phyloP scores from a whole-genome alignment of 2,797 vertebrate species.

The Phyllotis vaccarum region DNA sequence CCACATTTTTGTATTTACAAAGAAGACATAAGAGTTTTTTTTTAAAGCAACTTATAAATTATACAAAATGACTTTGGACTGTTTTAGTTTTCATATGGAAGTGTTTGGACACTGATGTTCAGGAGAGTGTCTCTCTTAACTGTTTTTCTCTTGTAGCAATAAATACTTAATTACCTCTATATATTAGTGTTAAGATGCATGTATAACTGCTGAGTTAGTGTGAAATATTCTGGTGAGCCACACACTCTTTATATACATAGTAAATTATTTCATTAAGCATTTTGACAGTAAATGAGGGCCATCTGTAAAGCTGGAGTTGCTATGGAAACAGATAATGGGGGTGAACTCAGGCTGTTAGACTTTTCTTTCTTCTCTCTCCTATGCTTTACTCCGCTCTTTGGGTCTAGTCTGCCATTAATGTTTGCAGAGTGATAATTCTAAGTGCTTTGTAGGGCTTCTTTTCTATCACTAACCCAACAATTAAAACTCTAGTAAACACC shows the following conservation, averaged over 20 bases:
- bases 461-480: slow-evolving; percentile 81
- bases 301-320: slow-evolving; percentile 58
- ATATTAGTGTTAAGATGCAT: not conserved
- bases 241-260: not conserved
- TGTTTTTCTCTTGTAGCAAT: slow-evolving; percentile 72
- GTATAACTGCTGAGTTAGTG: not conserved
- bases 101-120: not conserved
- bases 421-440: slow-evolving; percentile 76
- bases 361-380: not conserved
- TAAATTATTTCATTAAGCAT: slow-evolving; percentile 45
- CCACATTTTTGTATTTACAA: not conserved
- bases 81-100: not conserved
- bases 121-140: slow-evolving; percentile 57
- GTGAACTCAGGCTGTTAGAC: not conserved
- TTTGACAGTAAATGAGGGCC: slow-evolving; percentile 61
- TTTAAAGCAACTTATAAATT: not conserved
- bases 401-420: slow-evolving; percentile 67
- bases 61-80: not conserved
- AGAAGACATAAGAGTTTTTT: not conserved
- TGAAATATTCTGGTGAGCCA: not conserved
- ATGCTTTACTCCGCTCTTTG: slow-evolving; percentile 5
- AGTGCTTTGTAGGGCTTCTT: slow-evolving; percentile 80
- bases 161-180: slow-evolving; percentile 23
- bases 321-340: slow-evolving; percentile 50
- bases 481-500: slow-evolving; percentile 86